Percentiles rank a stretch among this genome's conserved stretches.
These are phyloP conservation scores for Dromius quadrimaculatus DNA, from an alignment of 2,888 invertebrate genomes.

Conservation along the genomic window DNA sequence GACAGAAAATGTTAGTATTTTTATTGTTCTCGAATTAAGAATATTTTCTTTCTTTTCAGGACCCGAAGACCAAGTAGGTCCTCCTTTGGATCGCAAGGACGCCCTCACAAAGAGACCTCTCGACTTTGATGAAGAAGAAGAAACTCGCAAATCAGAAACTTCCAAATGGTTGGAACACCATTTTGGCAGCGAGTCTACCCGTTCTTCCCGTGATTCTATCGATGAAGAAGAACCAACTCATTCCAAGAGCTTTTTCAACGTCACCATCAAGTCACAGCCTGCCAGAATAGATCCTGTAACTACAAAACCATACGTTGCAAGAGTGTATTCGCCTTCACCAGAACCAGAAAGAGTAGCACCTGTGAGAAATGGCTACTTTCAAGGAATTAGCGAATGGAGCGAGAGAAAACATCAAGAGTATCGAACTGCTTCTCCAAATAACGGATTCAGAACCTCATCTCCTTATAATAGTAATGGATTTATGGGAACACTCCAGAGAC, in stretches of 20 bases:
- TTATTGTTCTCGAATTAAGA: not conserved
- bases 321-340: slow-evolving; percentile 60
- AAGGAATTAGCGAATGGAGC: slow-evolving; percentile 85
- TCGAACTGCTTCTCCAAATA: slow-evolving; percentile 15
- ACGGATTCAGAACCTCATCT: slow-evolving; percentile 55
- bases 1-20: too few relatives aligned
- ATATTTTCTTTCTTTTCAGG: slow-evolving; percentile 55
- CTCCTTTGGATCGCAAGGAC: slow-evolving; percentile 79
- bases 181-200: slow-evolving; percentile 87
- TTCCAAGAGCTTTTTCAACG: slow-evolving; percentile 76
- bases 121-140: slow-evolving; percentile 89
- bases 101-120: slow-evolving; percentile 83
- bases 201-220: slow-evolving; percentile 79
- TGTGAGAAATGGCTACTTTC: slow-evolving; percentile 61
- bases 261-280: slow-evolving; percentile 79
- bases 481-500: slow-evolving; percentile 49
- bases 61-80: slow-evolving; percentile 57
- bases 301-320: slow-evolving; percentile 57
- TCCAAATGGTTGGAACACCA: slow-evolving; percentile 93
- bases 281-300: slow-evolving; percentile 57
- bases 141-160: slow-evolving; percentile 89
- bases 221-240: slow-evolving; percentile 76
- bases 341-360: slow-evolving; percentile 64
- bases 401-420: slow-evolving; percentile 68
- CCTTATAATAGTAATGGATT: slow-evolving; percentile 38